These are phyloP conservation scores for Desmodus rotundus DNA, from an alignment of 2,113 vertebrate species.

Conservation along the genomic window DNA sequence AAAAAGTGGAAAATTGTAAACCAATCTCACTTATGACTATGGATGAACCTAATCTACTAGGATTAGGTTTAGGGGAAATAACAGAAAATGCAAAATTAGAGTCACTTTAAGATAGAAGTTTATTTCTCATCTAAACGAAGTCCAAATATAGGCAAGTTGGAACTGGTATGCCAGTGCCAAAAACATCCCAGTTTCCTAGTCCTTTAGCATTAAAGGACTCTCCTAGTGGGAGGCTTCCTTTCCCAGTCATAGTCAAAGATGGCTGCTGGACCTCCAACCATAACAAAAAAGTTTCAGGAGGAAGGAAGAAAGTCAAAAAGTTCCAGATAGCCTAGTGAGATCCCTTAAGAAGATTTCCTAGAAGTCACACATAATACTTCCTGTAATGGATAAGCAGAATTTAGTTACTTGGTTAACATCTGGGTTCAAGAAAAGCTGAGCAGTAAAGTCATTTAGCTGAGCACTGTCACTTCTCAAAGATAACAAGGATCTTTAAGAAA, in stretches of 20 bases:
- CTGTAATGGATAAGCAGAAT: neutral
- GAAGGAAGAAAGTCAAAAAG: neutral
- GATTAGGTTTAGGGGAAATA: slow-evolving; percentile 21
- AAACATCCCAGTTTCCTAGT: neutral
- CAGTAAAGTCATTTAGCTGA: neutral
- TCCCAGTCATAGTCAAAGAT: neutral
- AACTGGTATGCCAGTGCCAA: neutral
- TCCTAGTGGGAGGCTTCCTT: neutral
- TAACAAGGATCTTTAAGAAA: neutral
- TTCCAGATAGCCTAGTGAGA: neutral
- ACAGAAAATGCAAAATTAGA: slow-evolving; percentile 26
- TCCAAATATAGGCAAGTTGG: neutral
- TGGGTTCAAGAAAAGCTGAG: neutral
- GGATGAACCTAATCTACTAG: slow-evolving; percentile 20
- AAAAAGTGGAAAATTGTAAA: slow-evolving; percentile 25
- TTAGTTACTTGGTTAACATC: neutral
- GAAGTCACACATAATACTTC: neutral
- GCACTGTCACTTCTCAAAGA: neutral
- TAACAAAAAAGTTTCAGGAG: neutral
- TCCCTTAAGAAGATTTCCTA: neutral
- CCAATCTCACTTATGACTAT: slow-evolving; percentile 34
- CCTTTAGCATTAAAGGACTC: too few species aligned
- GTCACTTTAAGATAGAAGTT: neutral
- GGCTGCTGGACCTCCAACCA: neutral
- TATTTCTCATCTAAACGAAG: slow-evolving; percentile 12